Percentiles rank a stretch among this genome's conserved stretches.
Evolutionary conservation across 1,140 invertebrate species (phyloP).

Genomic region (Conus betulinus): DNA sequence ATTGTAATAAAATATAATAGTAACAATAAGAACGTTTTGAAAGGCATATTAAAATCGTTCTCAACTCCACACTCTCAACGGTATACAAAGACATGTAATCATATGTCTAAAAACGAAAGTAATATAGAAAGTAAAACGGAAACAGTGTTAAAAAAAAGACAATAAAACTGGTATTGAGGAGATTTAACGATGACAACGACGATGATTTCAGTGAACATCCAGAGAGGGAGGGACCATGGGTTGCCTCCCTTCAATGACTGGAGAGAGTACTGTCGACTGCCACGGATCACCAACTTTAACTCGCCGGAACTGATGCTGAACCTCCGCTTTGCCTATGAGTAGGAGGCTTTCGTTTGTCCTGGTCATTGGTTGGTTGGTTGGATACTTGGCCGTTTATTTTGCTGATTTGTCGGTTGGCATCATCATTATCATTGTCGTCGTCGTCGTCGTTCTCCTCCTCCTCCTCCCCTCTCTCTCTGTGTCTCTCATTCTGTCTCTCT

Average conservation of each 20-base stretch:
- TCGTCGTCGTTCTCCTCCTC: too few relatives aligned
- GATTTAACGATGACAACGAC: neutral
- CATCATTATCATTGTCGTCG: too few relatives aligned
- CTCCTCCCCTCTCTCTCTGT: neutral
- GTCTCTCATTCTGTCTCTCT: neutral
- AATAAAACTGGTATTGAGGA: neutral
- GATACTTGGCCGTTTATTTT: neutral
- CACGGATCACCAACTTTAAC: neutral
- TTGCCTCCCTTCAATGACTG: constrained; percentile 7
- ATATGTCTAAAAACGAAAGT: too few relatives aligned
- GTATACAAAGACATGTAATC: too few relatives aligned
- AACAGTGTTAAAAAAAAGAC: too few relatives aligned
- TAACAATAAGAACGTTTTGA: too few relatives aligned
- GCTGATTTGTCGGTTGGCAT: too few relatives aligned
- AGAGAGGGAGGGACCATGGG: constrained; percentile 8
- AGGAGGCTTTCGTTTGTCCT: neutral
- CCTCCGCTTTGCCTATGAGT: neutral
- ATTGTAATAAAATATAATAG: too few relatives aligned
- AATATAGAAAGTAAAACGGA: too few relatives aligned
- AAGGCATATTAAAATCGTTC: too few relatives aligned
- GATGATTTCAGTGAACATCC: constrained; percentile 20
- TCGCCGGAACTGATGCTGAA: neutral
- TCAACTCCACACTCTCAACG: too few relatives aligned
- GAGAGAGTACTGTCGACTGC: neutral
- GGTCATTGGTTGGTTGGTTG: neutral